phyloP scores from a whole-genome alignment of 1,140 invertebrate species.

The Drosophila tropicalis region DNA sequence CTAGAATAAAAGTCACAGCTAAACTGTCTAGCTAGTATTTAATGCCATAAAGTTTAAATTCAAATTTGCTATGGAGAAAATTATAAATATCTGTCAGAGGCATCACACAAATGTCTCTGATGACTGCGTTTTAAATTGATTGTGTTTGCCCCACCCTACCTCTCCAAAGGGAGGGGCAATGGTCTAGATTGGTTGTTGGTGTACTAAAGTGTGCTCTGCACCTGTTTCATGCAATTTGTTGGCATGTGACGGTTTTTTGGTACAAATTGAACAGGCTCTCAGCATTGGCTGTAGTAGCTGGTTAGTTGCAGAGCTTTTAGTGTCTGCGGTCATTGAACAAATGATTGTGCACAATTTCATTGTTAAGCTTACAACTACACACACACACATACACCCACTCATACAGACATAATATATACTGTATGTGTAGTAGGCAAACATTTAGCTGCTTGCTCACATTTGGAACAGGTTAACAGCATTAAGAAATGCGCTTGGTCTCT shows the following conservation, averaged over 20 bases:
- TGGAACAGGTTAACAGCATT: slow-evolving; percentile 61
- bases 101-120: too few species aligned
- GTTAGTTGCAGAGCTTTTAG: slow-evolving; percentile 36
- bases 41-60: too few species aligned
- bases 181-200: too few species aligned
- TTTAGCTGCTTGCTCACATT: slow-evolving; percentile 73
- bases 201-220: background rate
- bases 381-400: slow-evolving; percentile 2
- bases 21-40: too few species aligned
- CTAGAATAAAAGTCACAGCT: too few species aligned
- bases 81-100: too few species aligned
- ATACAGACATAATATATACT: background rate
- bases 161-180: too few species aligned
- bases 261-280: slow-evolving; percentile 60
- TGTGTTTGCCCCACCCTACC: too few species aligned
- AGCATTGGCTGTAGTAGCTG: slow-evolving; percentile 19
- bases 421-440: slow-evolving; percentile 46
- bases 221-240: slow-evolving; percentile 37
- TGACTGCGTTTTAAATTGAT: too few species aligned
- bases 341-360: slow-evolving; percentile 10
- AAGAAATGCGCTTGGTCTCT: slow-evolving; percentile 6
- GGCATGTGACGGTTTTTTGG: slow-evolving; percentile 71
- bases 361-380: background rate
- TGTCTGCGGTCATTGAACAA: slow-evolving; percentile 2
- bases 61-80: too few species aligned